Evolutionary conservation across 2,888 invertebrate species (phyloP).

Genomic region (Helleia helle): DNA sequence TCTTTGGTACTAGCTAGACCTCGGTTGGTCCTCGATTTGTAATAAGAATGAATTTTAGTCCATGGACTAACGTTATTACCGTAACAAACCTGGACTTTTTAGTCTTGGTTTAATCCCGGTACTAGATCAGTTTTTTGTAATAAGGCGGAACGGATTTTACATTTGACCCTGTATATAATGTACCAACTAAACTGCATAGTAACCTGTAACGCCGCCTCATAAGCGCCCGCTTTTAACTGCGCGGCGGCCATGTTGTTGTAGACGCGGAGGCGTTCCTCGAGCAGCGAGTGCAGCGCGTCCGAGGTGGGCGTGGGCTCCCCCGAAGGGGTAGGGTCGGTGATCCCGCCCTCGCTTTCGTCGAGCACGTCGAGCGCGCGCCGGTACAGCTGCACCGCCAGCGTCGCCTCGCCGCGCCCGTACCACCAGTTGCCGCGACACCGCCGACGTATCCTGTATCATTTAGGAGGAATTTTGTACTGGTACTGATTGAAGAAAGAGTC

Average conservation of each 20-base stretch:
- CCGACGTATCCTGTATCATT: constrained; percentile 47
- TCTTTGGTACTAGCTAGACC: too few species aligned
- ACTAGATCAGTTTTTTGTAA: too few species aligned
- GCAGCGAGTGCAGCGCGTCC: constrained; percentile 54
- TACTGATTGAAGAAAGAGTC: too few species aligned
- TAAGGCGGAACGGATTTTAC: too few species aligned
- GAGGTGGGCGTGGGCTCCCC: constrained; percentile 51
- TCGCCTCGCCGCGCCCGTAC: constrained; percentile 87
- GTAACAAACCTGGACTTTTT: too few species aligned
- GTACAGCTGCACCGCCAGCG: constrained; percentile 89
- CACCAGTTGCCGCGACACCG: constrained; percentile 93
- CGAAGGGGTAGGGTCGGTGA: constrained; percentile 66
- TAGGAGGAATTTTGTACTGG: too few species aligned
- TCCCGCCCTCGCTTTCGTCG: constrained; percentile 81
- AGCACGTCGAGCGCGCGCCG: constrained; percentile 87
- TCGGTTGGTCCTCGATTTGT: too few species aligned
- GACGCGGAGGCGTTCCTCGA: constrained; percentile 88
- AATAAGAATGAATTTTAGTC: too few species aligned
- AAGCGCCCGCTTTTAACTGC: constrained; percentile 90
- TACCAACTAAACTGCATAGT: too few species aligned
- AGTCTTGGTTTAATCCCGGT: too few species aligned
- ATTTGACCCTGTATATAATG: too few species aligned
- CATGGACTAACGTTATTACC: too few species aligned
- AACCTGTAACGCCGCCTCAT: constrained; percentile 86
- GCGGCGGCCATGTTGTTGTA: constrained; percentile 95